Evolutionary conservation across 2,888 invertebrate species (phyloP), one percentile per base, ranked within the genome.

Genomic region (Temnothorax rugatulus): DNA sequence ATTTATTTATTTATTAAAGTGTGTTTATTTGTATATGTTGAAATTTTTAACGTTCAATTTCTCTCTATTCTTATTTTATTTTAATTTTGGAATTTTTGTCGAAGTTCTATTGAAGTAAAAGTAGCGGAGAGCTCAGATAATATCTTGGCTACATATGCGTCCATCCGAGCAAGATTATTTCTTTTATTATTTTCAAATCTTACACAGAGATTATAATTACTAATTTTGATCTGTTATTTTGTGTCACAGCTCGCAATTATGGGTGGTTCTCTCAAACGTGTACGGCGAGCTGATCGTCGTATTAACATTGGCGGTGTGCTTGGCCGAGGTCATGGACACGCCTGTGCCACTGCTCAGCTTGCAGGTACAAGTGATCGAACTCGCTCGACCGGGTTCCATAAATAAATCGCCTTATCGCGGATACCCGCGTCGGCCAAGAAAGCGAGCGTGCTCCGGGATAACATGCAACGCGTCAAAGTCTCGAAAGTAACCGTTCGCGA

Each of bases 271-370:
- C 69, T 96, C 96, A 85, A 95, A 96, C 69, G 94, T 96, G 63
- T 96, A 96, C 90, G 96, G 96, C n/a, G 95, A 95, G 88, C 90
- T 96, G n/a, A 89, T 96, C 61, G 93, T 96, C 69, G 94, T 96
- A 34, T 88, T 95, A 47, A 95, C 95, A 94, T 91, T 96, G 87
- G 95, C 95, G 38, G 94, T 96, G 81, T 95, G 95, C 87, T 92
- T 96, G 68, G 95, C 95, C 63, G 96, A 96, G 91, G 95, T 96
- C 66, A 95, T 96, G 95, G 95, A 96, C 91, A 96, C 96, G 84
- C 94, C 95, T 18, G 95, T 96, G 61, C 95, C 95, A 57, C 94
- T 96, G 15, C 94, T 96, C 85, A 95, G 95, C 63, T 94, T 96
- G 57, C 96, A 96, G 95, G 96, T 96, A 66, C 13, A 93, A 84